These are phyloP conservation scores for Rhopilema esculentum DNA, from an alignment of 30 jellyfish, hydroid and myxozoan species.

Conservation along the genomic window DNA sequence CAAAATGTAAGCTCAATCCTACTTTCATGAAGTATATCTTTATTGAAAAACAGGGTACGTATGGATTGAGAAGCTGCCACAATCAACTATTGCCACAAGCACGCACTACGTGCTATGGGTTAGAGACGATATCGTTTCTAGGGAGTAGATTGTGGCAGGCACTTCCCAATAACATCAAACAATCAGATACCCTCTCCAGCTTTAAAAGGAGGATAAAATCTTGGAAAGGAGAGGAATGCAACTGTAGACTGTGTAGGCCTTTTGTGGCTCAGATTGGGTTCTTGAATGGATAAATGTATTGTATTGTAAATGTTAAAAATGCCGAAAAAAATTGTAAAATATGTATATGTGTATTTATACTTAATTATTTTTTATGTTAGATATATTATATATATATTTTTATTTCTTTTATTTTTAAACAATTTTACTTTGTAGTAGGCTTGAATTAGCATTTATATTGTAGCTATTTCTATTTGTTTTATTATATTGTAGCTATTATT, in stretches of 20 bases:
- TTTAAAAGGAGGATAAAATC: background rate
- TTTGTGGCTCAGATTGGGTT: background rate
- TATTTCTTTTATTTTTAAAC: no score
- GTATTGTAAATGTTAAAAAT: background rate
- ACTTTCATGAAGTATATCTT: slow-evolving; percentile 9
- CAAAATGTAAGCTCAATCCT: background rate
- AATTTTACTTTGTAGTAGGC: no score
- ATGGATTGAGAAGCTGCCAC: no score
- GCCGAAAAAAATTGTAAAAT: background rate
- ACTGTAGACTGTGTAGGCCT: background rate
- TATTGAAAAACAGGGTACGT: background rate
- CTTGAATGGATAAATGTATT: background rate
- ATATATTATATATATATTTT: no score
- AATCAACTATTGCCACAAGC: background rate
- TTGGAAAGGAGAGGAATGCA: background rate
- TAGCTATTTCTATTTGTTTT: no score
- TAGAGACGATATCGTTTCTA: background rate
- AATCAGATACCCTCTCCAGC: background rate
- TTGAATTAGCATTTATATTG: no score
- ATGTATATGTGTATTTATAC: background rate
- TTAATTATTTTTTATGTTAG: background rate
- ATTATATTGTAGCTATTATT: no score
- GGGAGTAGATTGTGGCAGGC: no score
- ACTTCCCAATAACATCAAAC: background rate
- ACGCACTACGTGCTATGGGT: background rate